These are phyloP conservation scores for Vicugna pacos DNA, from an alignment of 2,113 vertebrate species.

Conservation along the genomic window DNA sequence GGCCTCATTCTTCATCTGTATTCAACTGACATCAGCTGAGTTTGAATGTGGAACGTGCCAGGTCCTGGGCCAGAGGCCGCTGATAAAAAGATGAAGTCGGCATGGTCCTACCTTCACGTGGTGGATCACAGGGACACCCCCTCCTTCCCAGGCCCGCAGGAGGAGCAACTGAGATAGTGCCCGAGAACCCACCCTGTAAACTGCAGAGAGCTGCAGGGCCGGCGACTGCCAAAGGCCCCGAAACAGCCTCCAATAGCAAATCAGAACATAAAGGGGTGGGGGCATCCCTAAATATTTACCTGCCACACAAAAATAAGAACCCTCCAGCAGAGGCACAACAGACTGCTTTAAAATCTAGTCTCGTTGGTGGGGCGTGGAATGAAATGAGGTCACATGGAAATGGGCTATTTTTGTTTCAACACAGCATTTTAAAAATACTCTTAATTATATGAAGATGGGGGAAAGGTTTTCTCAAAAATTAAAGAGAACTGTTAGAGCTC, in stretches of 20 bases:
- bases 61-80: not conserved
- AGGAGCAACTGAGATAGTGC: accelerated
- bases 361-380: not conserved
- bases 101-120: not conserved
- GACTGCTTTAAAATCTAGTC: constrained; percentile 14
- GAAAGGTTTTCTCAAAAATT: constrained; percentile 72
- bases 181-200: accelerated
- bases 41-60: not conserved
- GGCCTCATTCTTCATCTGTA: not conserved
- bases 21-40: not conserved
- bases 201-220: accelerated
- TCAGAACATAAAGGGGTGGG: not conserved
- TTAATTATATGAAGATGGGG: constrained; percentile 78
- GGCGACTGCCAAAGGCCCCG: not conserved
- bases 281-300: not conserved
- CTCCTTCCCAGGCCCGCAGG: not conserved
- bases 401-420: constrained; percentile 75
- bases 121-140: not conserved
- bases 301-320: not conserved
- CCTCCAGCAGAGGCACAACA: not conserved
- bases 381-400: constrained; percentile 79
- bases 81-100: not conserved
- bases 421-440: constrained; percentile 76
- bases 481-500: constrained; percentile 38
- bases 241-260: not conserved